A percentile compares a stretch with the other conserved stretches of the same genome.
These are phyloP conservation scores for Thalpophila matura DNA, from an alignment of 2,888 invertebrate genomes.

Conservation along the genomic window DNA sequence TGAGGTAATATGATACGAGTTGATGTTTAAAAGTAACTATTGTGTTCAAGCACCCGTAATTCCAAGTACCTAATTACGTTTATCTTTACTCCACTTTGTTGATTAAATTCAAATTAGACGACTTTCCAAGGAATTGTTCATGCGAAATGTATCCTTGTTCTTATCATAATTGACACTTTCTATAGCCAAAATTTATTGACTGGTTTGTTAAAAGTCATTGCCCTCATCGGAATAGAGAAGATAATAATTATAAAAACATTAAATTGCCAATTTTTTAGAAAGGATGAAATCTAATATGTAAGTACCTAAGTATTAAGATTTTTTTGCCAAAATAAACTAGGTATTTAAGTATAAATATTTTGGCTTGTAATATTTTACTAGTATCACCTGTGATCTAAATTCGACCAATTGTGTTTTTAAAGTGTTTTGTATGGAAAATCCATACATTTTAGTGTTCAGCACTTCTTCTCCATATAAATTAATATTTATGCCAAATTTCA, in stretches of 20 bases:
- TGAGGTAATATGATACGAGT: constrained; percentile 41
- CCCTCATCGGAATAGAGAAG: too few relatives aligned
- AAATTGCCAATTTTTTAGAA: neutral
- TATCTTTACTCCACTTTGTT: constrained; percentile 25
- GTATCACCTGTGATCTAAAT: too few relatives aligned
- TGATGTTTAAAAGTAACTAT: constrained; percentile 9
- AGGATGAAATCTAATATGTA: neutral
- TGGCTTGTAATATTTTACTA: too few relatives aligned
- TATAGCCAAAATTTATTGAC: constrained; percentile 12
- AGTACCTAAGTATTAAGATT: too few relatives aligned
- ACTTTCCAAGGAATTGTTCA: constrained; percentile 30
- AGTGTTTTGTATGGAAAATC: too few relatives aligned
- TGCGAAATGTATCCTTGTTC: constrained; percentile 23
- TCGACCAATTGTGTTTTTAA: too few relatives aligned
- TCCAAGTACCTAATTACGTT: constrained; percentile 1
- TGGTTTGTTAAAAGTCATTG: constrained; percentile 18
- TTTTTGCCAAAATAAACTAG: too few relatives aligned
- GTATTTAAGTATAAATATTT: too few relatives aligned
- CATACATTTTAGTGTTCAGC: too few relatives aligned
- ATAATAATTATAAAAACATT: neutral
- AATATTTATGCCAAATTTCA: too few relatives aligned
- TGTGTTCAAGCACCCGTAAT: constrained; percentile 2
- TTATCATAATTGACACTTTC: constrained; percentile 33
- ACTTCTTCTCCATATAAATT: too few relatives aligned
- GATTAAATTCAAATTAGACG: constrained; percentile 40